These are phyloP conservation scores for Limnephilus marmoratus DNA, from an alignment of 2,888 invertebrate species.

Conservation along the genomic window DNA sequence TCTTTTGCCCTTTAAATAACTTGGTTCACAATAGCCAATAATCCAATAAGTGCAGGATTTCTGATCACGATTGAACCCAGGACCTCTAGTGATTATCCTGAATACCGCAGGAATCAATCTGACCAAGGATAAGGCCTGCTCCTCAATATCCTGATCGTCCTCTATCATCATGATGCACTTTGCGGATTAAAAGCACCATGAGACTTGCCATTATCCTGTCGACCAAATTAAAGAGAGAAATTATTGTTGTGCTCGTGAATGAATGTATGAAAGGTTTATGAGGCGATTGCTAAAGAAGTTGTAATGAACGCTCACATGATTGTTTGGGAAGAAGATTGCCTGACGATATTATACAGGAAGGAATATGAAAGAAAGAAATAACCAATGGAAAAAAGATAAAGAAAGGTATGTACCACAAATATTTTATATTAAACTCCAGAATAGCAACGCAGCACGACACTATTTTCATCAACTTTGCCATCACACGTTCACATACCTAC, in stretches of 20 bases:
- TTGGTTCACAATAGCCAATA: neutral
- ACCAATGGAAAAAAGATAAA: neutral
- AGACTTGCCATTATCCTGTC: neutral
- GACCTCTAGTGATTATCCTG: neutral
- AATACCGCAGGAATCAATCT: neutral
- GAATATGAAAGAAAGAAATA: neutral
- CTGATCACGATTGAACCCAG: conserved; percentile 20
- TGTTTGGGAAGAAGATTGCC: neutral
- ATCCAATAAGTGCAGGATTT: neutral
- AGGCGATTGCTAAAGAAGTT: neutral
- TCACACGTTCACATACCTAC: no score
- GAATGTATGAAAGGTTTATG: neutral
- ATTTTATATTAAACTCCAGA: no score
- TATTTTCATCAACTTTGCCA: no score
- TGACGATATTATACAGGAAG: neutral
- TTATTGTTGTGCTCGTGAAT: neutral
- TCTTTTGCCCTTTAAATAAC: neutral
- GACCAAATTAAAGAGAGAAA: neutral
- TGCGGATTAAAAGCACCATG: neutral
- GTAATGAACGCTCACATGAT: neutral
- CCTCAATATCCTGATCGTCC: neutral
- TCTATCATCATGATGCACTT: neutral
- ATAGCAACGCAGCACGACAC: no score
- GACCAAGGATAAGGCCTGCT: neutral
- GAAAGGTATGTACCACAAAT: neutral